These are phyloP conservation scores for Serripes groenlandicus DNA, from an alignment of 2,888 invertebrate species.

Conservation along the genomic window DNA sequence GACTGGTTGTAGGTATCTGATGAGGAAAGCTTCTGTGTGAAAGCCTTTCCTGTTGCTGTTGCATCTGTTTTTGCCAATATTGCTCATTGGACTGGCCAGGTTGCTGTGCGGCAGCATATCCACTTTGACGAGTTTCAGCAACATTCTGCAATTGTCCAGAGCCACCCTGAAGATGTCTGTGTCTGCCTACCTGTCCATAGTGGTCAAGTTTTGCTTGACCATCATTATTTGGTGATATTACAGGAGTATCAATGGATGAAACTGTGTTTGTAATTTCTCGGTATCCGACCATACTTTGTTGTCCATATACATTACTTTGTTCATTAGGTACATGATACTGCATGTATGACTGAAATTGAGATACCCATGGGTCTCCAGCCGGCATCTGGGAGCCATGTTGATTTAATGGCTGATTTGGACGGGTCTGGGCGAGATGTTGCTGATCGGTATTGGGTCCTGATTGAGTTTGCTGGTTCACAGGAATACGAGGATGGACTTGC, in stretches of 20 bases:
- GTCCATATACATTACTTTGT: background rate
- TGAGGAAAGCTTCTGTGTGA: background rate
- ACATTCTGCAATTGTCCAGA: background rate
- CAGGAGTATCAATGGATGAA: constrained; percentile 70
- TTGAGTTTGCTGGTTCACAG: background rate
- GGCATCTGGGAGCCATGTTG: background rate
- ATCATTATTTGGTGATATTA: constrained; percentile 72
- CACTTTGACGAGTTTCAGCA: background rate
- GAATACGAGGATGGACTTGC: background rate
- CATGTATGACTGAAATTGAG: background rate
- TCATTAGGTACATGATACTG: background rate
- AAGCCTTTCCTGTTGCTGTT: background rate
- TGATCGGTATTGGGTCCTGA: background rate
- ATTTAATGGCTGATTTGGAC: background rate
- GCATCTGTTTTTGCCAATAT: constrained; percentile 22
- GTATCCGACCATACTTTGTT: background rate
- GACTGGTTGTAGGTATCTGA: background rate
- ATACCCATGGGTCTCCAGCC: background rate
- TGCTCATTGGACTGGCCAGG: constrained; percentile 8
- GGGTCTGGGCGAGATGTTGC: background rate
- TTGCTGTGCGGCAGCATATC: constrained; percentile 4
- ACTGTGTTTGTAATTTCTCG: constrained; percentile 70
- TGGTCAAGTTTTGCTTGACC: constrained; percentile 5
- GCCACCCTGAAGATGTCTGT: constrained; percentile 18
- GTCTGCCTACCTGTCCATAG: constrained; percentile 6